These are phyloP conservation scores for Melitaea cinxia DNA, from an alignment of 1,140 invertebrate genomes.

Conservation along the genomic window DNA sequence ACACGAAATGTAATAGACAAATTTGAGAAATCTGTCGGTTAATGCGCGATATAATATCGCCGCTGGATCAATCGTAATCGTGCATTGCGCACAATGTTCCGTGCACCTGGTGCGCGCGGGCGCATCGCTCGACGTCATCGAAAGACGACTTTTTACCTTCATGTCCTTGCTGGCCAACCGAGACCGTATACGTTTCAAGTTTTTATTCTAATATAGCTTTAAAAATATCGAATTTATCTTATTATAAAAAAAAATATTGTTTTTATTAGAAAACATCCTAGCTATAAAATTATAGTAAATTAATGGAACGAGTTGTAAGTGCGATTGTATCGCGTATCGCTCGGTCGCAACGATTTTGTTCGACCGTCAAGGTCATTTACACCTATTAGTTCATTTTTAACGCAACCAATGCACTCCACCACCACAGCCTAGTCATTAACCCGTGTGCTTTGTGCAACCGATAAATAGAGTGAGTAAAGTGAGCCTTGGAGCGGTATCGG, in stretches of 20 bases:
- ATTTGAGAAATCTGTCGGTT: neutral
- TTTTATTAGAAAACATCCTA: neutral
- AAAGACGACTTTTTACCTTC: conserved; percentile 24
- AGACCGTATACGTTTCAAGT: neutral
- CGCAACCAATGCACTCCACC: conserved; percentile 6
- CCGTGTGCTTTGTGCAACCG: conserved; percentile 10
- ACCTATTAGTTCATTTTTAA: conserved; percentile 17
- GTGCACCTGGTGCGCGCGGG: conserved; percentile 41
- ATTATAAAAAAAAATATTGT: neutral
- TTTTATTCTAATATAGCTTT: neutral
- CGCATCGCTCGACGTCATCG: conserved; percentile 34
- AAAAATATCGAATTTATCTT: neutral
- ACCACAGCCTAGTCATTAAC: conserved; percentile 4
- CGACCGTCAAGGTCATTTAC: conserved; percentile 24
- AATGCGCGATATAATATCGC: neutral
- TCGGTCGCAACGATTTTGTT: conserved; percentile 14
- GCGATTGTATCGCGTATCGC: neutral
- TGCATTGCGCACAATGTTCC: conserved; percentile 26
- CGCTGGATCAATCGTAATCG: conserved; percentile 24
- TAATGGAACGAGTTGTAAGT: neutral
- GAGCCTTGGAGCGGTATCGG: neutral
- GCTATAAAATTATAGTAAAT: conserved; percentile 9
- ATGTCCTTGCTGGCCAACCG: neutral
- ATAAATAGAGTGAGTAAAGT: conserved; percentile 24
- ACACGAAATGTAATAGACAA: neutral